These are phyloP conservation scores for Acronicta aceris DNA, from an alignment of 2,888 invertebrate species.

Conservation along the genomic window DNA sequence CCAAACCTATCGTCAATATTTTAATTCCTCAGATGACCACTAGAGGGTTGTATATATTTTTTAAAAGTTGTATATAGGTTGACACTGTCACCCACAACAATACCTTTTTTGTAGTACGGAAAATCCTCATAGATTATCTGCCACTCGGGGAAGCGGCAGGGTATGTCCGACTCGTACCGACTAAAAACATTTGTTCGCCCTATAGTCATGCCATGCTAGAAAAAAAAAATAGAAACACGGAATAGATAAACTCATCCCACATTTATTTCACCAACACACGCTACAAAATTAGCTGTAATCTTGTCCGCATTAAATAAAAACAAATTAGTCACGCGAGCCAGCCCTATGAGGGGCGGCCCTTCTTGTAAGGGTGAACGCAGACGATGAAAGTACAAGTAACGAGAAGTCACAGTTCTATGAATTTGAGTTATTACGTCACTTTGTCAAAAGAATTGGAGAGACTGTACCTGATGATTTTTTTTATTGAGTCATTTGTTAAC, in stretches of 20 bases:
- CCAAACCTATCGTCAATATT: no score
- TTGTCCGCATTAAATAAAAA: slow-evolving; percentile 69
- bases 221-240: slow-evolving; percentile 10
- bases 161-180: no score
- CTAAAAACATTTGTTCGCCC: no score
- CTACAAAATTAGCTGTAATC: slow-evolving; percentile 65
- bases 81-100: no score
- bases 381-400: slow-evolving; percentile 35
- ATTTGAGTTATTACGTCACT: slow-evolving; percentile 47
- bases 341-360: slow-evolving; percentile 64
- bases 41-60: no score
- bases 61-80: no score
- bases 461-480: slow-evolving; percentile 41
- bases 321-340: slow-evolving; percentile 74
- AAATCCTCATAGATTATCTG: no score
- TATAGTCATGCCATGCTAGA: no score
- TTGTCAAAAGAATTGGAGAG: slow-evolving; percentile 24
- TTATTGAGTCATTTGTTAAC: slow-evolving; percentile 17
- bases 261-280: slow-evolving; percentile 60
- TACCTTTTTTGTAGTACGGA: no score
- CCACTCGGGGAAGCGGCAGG: no score
- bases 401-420: slow-evolving; percentile 43
- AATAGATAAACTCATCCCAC: slow-evolving; percentile 42
- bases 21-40: no score
- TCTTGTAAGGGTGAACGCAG: slow-evolving; percentile 43